Evolutionary conservation across 2,113 vertebrate species (phyloP).

Genomic region (Ia io): DNA sequence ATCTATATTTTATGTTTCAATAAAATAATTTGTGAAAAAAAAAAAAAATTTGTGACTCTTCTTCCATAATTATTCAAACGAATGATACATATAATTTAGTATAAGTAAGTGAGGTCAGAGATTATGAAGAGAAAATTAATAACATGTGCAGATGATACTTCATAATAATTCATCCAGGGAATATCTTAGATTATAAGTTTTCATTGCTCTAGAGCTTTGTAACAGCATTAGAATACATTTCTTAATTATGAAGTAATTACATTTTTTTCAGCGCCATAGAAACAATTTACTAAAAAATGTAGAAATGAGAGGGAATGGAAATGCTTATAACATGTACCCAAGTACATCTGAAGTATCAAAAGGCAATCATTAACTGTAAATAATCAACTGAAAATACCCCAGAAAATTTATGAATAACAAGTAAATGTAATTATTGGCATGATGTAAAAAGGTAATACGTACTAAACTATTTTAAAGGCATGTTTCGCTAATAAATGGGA

Average conservation of each 20-base stretch:
- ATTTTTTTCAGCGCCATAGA: constrained; percentile 60
- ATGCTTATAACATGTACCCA: constrained; percentile 39
- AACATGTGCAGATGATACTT: constrained; percentile 71
- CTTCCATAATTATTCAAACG: constrained; percentile 69
- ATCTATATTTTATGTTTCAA: constrained; percentile 58
- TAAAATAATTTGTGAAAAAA: constrained; percentile 59
- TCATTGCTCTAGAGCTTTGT: constrained; percentile 66
- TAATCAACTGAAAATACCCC: constrained; percentile 51
- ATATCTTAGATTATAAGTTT: constrained; percentile 64
- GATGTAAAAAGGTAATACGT: neutral
- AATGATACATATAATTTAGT: constrained; percentile 63
- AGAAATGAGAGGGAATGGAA: constrained; percentile 38
- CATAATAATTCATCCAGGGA: constrained; percentile 66
- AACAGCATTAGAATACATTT: constrained; percentile 69
- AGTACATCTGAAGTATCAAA: constrained; percentile 58
- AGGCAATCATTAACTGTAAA: constrained; percentile 57
- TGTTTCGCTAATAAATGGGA: neutral
- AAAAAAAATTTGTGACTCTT: constrained; percentile 58
- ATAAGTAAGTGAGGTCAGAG: constrained; percentile 75
- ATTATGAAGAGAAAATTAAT: constrained; percentile 78
- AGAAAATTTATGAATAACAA: constrained; percentile 53
- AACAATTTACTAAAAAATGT: constrained; percentile 67
- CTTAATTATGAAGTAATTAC: constrained; percentile 75
- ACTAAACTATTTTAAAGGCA: neutral
- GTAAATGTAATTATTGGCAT: constrained; percentile 58